phyloP scores from a whole-genome alignment of 2,797 vertebrate species.

The Chloroceryle inda region DNA sequence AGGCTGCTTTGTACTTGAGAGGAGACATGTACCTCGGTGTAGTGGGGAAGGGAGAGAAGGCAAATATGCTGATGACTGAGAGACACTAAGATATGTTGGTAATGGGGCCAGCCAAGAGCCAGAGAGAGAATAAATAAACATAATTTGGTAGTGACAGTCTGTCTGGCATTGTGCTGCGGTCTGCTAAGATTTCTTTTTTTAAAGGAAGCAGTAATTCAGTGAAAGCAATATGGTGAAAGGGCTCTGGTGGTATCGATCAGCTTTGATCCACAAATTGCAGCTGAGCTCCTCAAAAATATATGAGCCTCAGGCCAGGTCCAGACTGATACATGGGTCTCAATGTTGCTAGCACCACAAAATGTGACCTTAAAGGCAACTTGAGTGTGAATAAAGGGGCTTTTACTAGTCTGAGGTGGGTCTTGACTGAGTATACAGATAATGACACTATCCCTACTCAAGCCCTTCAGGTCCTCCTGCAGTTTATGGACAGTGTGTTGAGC shows the following conservation, averaged over 20 bases:
- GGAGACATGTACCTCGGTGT: not conserved
- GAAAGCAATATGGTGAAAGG: slow-evolving; percentile 44
- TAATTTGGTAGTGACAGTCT: slow-evolving; percentile 62
- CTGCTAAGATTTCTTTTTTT: slow-evolving; percentile 46
- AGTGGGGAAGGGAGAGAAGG: slow-evolving; percentile 19
- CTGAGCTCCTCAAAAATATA: not conserved
- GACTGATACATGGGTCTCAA: rapidly evolving
- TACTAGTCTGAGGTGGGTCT: not conserved
- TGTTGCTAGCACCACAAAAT: not conserved
- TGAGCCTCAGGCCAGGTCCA: rapidly evolving
- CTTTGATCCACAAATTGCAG: slow-evolving; percentile 25
- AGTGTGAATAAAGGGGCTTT: not conserved
- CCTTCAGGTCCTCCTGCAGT: not conserved
- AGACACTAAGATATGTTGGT: slow-evolving; percentile 58
- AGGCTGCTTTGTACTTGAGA: slow-evolving; percentile 61
- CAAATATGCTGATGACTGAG: slow-evolving; percentile 55
- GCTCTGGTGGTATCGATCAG: slow-evolving; percentile 27
- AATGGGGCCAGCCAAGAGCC: slow-evolving; percentile 64
- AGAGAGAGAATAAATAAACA: slow-evolving; percentile 71
- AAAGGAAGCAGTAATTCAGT: slow-evolving; percentile 35
- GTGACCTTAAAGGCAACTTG: not conserved
- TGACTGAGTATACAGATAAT: not conserved
- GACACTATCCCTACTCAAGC: not conserved
- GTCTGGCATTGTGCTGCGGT: slow-evolving; percentile 34
- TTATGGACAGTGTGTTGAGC: not conserved